These are phyloP conservation scores for Mesoclemmys tuberculata DNA, from an alignment of 2,113 vertebrate species.

Conservation along the genomic window DNA sequence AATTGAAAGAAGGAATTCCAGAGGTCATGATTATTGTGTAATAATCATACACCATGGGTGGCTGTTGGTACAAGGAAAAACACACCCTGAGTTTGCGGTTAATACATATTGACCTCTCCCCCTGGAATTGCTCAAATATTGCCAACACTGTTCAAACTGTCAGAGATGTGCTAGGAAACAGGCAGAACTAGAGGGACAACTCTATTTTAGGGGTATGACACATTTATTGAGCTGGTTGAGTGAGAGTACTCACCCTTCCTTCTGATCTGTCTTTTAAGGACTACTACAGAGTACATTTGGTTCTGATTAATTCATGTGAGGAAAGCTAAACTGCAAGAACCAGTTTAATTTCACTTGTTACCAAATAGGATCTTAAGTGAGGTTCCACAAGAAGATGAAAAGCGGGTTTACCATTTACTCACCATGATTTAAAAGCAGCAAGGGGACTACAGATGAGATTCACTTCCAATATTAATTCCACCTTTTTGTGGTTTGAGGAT, in stretches of 20 bases:
- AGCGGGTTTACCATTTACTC: conserved; percentile 24
- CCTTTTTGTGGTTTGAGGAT: not conserved
- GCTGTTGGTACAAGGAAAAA: conserved; percentile 72
- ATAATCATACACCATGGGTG: conserved; percentile 60
- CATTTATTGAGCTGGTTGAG: conserved; percentile 74
- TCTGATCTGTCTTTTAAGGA: conserved; percentile 61
- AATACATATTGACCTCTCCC: conserved; percentile 70
- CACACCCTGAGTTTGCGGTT: conserved; percentile 67
- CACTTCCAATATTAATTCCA: not conserved
- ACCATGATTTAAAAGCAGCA: conserved; percentile 24
- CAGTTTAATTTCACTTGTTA: conserved; percentile 67
- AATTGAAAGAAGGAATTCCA: conserved; percentile 75
- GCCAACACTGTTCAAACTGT: conserved; percentile 64
- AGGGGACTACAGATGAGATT: conserved; percentile 13
- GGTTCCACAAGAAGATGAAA: conserved; percentile 46
- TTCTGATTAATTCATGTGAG: conserved; percentile 62
- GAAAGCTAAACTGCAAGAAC: conserved; percentile 66
- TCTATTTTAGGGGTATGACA: conserved; percentile 83
- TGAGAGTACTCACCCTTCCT: conserved; percentile 75
- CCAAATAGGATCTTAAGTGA: conserved; percentile 10
- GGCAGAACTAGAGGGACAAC: conserved; percentile 78
- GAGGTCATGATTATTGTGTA: conserved; percentile 68
- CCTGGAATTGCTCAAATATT: conserved; percentile 76
- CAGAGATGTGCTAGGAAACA: conserved; percentile 71
- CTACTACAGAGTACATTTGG: conserved; percentile 52